Evolutionary conservation across 2,113 vertebrate genomes (phyloP).

Genomic region (Ptilonorhynchus violaceus): DNA sequence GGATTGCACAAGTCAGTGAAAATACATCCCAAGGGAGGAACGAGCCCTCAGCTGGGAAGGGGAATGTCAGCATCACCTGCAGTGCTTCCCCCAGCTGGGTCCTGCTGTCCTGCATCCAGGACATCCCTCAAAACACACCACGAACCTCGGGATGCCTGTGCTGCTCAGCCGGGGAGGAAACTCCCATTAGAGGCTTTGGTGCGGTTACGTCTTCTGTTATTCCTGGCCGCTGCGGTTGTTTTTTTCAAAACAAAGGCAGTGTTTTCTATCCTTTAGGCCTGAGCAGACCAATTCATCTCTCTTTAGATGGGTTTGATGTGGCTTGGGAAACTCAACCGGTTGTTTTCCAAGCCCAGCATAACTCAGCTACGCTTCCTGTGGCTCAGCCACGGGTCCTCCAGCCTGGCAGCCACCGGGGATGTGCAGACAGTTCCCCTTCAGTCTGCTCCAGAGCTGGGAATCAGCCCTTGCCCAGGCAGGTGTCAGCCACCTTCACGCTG

Average conservation of each 20-base stretch:
- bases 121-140: neutral
- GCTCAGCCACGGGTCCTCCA: neutral
- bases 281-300: conserved; percentile 23
- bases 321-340: neutral
- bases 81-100: neutral
- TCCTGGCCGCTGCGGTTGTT: neutral
- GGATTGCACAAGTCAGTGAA: neutral
- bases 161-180: neutral
- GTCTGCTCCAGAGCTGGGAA: neutral
- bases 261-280: conserved; percentile 15
- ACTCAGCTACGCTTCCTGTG: neutral
- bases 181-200: neutral
- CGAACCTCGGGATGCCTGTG: fast-evolving
- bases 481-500: neutral
- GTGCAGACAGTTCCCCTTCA: neutral
- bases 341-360: neutral
- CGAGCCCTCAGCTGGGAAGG: neutral
- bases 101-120: neutral
- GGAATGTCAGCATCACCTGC: neutral
- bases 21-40: neutral
- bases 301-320: conserved; percentile 43
- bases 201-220: conserved; percentile 3
- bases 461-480: neutral
- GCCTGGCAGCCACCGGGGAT: neutral
- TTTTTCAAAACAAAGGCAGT: conserved; percentile 38